phyloP scores from a whole-genome alignment of 2,797 vertebrate genomes.

The Poliocrania exsul region DNA sequence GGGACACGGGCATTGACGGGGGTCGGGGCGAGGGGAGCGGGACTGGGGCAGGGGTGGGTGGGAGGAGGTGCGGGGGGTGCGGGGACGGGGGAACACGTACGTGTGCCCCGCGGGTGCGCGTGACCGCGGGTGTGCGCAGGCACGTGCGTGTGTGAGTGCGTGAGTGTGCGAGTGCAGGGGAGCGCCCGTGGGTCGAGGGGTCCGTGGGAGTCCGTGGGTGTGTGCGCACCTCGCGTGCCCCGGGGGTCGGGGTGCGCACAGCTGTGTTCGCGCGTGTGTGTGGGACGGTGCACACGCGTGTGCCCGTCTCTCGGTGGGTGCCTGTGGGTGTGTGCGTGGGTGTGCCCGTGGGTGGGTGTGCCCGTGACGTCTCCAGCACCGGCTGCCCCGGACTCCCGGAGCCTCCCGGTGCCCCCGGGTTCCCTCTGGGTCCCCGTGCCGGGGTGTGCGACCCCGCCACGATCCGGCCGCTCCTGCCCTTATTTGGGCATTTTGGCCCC shows the following conservation, averaged over 20 bases:
- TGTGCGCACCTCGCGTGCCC: not conserved
- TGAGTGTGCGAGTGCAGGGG: not conserved
- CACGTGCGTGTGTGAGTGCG: not conserved
- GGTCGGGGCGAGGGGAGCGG: too few relatives aligned
- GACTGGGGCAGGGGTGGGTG: not conserved
- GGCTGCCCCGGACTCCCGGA: fast-evolving
- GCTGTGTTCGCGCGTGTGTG: not conserved
- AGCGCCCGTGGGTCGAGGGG: not conserved
- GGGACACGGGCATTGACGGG: not conserved
- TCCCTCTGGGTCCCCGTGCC: fast-evolving
- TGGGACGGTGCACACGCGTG: not conserved
- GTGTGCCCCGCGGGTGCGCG: not conserved
- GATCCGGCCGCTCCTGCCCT: constrained; percentile 14
- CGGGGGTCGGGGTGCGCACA: not conserved
- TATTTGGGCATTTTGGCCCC: constrained; percentile 25
- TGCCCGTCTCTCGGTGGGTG: not conserved
- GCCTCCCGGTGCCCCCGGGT: too few relatives aligned
- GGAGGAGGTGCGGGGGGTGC: not conserved
- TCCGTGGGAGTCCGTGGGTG: not conserved
- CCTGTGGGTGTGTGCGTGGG: not conserved
- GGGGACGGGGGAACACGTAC: fast-evolving
- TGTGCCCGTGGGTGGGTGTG: not conserved
- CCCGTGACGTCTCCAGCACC: too few relatives aligned
- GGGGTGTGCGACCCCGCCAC: not conserved
- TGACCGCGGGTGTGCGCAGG: too few relatives aligned